Evolutionary conservation across 1,140 invertebrate genomes (phyloP).

Genomic region (Nephila pilipes): DNA sequence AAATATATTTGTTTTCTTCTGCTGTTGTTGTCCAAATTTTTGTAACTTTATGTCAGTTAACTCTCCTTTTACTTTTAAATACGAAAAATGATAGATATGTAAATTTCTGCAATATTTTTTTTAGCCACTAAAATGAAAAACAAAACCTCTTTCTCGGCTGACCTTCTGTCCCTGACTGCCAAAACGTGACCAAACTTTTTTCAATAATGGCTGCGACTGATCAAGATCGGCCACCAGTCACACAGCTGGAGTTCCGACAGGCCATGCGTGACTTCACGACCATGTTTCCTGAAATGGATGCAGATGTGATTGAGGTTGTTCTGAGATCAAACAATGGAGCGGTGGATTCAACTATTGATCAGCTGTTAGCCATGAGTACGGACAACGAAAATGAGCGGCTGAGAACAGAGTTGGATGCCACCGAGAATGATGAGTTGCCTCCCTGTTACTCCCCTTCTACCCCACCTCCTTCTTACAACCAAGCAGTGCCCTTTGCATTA

Average conservation of each 20-base stretch:
- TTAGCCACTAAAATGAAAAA: neutral
- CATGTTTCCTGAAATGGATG: constrained; percentile 96
- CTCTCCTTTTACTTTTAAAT: no score
- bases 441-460: constrained; percentile 78
- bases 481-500: constrained; percentile 79
- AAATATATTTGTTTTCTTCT: no score
- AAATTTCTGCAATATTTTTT: neutral
- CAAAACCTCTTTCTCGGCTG: neutral
- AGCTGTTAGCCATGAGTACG: constrained; percentile 92
- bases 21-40: no score
- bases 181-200: neutral
- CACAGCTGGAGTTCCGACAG: constrained; percentile 90
- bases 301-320: constrained; percentile 90
- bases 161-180: neutral
- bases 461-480: constrained; percentile 80
- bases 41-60: no score
- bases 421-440: constrained; percentile 78
- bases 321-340: constrained; percentile 85
- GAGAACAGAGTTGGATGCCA: constrained; percentile 79
- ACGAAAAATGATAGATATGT: no score
- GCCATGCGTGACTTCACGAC: constrained; percentile 95
- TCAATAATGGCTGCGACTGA: constrained; percentile 45
- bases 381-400: constrained; percentile 90
- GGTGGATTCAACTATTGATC: constrained; percentile 95
- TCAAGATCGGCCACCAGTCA: constrained; percentile 79